A percentile compares a stretch with the other conserved stretches of the same genome.
Evolutionary conservation across 2,113 vertebrate species (phyloP).

Genomic region (Emydura subglobosa): DNA sequence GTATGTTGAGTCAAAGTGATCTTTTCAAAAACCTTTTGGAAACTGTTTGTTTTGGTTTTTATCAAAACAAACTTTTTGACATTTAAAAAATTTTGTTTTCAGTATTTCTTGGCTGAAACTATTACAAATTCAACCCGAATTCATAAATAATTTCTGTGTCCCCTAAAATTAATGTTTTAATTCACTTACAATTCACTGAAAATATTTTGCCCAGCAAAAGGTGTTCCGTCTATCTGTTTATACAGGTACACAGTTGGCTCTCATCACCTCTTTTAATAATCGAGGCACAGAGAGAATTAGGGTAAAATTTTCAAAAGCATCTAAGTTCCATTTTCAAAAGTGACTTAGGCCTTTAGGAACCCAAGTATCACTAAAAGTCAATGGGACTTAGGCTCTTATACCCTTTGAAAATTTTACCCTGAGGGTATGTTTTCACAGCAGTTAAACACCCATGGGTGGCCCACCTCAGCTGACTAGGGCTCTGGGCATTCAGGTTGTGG

Average conservation of each 20-base stretch:
- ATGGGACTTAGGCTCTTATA: not conserved
- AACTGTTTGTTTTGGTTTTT: too few relatives aligned
- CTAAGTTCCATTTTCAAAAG: not conserved
- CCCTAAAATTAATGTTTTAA: too few relatives aligned
- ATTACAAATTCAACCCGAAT: too few relatives aligned
- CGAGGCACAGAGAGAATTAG: not conserved
- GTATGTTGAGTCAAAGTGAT: too few relatives aligned
- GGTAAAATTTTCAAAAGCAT: not conserved
- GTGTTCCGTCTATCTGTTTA: not conserved
- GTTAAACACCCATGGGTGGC: too few relatives aligned
- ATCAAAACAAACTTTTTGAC: too few relatives aligned
- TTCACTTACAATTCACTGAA: too few relatives aligned
- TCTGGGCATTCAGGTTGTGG: not conserved
- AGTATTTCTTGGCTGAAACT: too few relatives aligned
- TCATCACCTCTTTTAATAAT: not conserved
- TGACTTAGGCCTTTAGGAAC: not conserved
- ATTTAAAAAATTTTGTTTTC: too few relatives aligned
- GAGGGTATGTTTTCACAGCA: too few relatives aligned
- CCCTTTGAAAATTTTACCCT: not conserved
- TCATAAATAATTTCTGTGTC: too few relatives aligned
- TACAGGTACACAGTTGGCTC: not conserved
- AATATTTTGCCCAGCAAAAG: not conserved
- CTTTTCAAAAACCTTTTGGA: too few relatives aligned
- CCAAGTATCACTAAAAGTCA: not conserved
- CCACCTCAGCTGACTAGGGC: not conserved